A percentile compares a stretch with the other conserved stretches of the same genome.
Evolutionary conservation across 1,140 invertebrate genomes (phyloP).

Genomic region (Teleogryllus occipitalis): DNA sequence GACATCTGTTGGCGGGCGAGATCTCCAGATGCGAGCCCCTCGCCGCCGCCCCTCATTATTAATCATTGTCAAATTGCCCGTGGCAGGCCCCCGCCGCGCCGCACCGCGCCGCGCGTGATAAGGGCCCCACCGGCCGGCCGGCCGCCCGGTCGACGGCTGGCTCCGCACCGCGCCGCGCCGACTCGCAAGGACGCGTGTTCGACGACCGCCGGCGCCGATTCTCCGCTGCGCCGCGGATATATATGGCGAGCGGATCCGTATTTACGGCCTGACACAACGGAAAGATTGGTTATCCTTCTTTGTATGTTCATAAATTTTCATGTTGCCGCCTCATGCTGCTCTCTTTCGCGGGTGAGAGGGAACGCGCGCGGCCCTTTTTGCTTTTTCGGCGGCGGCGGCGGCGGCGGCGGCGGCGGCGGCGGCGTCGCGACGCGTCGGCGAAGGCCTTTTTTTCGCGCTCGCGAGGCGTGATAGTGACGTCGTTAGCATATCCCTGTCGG

Average conservation of each 20-base stretch:
- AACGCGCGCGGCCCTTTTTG: neutral
- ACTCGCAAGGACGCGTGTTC: neutral
- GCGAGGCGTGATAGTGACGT: neutral
- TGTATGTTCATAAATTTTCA: conserved; percentile 6
- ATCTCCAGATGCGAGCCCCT: neutral
- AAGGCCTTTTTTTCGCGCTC: neutral
- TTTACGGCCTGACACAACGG: neutral
- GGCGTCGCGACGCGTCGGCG: too few species aligned
- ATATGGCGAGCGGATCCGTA: neutral
- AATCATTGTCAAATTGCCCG: neutral
- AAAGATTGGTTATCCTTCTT: conserved; percentile 5
- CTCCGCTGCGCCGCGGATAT: neutral
- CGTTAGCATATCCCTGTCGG: neutral
- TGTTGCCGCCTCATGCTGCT: neutral
- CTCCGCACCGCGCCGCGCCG: neutral
- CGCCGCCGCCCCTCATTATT: neutral
- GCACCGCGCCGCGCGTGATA: neutral
- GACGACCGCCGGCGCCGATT: neutral
- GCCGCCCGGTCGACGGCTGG: too few species aligned
- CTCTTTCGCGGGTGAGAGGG: neutral
- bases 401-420: too few species aligned
- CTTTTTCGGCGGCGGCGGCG: neutral
- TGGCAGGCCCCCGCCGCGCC: neutral
- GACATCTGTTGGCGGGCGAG: conserved; percentile 2
- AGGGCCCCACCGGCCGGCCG: neutral